Percentiles rank a stretch among this genome's conserved stretches.
Conservation (phyloP, 2,888 invertebrate genomes). For the Netelia melanura region DNA sequence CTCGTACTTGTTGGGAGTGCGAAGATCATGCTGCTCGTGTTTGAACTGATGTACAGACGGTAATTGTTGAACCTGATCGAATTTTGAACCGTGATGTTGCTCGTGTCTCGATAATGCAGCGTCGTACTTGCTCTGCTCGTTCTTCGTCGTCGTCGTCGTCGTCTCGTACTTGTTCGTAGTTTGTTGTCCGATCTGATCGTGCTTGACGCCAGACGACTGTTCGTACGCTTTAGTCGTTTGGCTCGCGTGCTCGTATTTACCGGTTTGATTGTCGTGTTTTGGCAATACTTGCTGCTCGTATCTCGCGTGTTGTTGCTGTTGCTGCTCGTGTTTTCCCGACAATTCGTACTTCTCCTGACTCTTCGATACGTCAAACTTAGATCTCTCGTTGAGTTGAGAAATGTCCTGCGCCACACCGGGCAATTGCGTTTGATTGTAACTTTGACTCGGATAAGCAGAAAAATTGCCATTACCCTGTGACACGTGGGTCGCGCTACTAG, state of each 20-base stretch:
- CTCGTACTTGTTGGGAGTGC: slow-evolving; percentile 74
- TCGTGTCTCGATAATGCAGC: slow-evolving; percentile 68
- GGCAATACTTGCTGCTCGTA: slow-evolving; percentile 74
- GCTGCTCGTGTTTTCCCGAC: slow-evolving; percentile 72
- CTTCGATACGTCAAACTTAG: slow-evolving; percentile 75
- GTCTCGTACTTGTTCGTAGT: slow-evolving; percentile 72
- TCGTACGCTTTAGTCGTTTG: slow-evolving; percentile 75
- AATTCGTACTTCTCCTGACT: slow-evolving; percentile 77
- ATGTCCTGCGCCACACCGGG: slow-evolving; percentile 52
- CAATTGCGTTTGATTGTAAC: slow-evolving; percentile 76
- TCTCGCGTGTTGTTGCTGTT: slow-evolving; percentile 72
- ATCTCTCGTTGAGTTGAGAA: slow-evolving; percentile 72
- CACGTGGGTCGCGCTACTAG: slow-evolving; percentile 44
- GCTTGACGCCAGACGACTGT: slow-evolving; percentile 71
- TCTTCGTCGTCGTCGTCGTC: slow-evolving; percentile 68
- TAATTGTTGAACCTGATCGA: slow-evolving; percentile 65
- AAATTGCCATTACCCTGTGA: slow-evolving; percentile 64
- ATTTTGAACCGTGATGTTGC: slow-evolving; percentile 69
- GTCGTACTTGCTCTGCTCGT: slow-evolving; percentile 75
- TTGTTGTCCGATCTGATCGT: slow-evolving; percentile 71
- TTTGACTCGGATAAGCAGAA: slow-evolving; percentile 69
- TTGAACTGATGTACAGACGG: slow-evolving; percentile 74
- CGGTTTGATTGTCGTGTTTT: slow-evolving; percentile 76
- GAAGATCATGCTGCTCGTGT: slow-evolving; percentile 75
- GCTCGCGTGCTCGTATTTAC: slow-evolving; percentile 71